Conservation (phyloP, 2,888 invertebrate species). For the Cyclophora albipunctata region DNA sequence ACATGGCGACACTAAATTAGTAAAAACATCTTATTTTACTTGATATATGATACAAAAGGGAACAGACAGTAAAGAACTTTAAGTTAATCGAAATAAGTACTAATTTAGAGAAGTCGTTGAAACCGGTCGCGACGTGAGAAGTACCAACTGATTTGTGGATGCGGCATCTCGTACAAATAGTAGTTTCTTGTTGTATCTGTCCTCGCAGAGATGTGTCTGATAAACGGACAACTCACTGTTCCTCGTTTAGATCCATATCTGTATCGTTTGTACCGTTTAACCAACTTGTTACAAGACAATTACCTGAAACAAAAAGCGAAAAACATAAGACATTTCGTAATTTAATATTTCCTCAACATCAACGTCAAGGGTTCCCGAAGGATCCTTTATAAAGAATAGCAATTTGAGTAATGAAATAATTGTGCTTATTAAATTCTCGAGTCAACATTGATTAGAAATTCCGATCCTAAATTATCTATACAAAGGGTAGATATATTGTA, state of each 20-base stretch:
- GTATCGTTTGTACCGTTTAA: too few species aligned
- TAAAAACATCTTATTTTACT: constrained; percentile 13
- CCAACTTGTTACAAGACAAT: neutral
- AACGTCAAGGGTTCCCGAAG: too few species aligned
- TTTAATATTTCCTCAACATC: too few species aligned
- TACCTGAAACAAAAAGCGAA: constrained; percentile 19
- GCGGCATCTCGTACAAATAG: constrained; percentile 9
- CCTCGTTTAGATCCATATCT: too few species aligned
- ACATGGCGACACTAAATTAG: constrained; percentile 13
- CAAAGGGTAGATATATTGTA: too few species aligned
- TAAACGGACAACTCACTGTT: too few species aligned
- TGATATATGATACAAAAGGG: neutral
- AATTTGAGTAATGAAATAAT: neutral
- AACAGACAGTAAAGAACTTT: too few species aligned
- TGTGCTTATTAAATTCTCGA: too few species aligned
- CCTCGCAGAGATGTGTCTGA: constrained; percentile 5
- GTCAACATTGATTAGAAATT: too few species aligned
- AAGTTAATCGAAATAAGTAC: too few species aligned
- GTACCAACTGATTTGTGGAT: constrained; percentile 12
- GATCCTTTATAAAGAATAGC: neutral
- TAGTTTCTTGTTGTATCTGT: constrained; percentile 3
- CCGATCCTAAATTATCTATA: too few species aligned
- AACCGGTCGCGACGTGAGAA: constrained; percentile 17
- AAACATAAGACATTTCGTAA: constrained; percentile 1
- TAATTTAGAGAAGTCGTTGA: constrained; percentile 1